phyloP scores from a whole-genome alignment of 1,140 invertebrate genomes.

The Penaeus chinensis region DNA sequence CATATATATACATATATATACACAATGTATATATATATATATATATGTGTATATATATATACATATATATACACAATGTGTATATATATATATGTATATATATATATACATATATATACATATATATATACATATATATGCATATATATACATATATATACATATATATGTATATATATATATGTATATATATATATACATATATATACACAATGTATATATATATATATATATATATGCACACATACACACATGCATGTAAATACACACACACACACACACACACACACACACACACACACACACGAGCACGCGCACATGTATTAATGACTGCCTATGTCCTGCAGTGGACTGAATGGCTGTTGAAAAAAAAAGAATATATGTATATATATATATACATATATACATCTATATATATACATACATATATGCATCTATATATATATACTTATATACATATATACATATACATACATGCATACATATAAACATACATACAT shows the following conservation, averaged over 20 bases:
- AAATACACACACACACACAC: too few relatives aligned
- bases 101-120: constrained; percentile 12
- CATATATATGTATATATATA: neutral
- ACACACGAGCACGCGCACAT: too few relatives aligned
- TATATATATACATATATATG: constrained; percentile 12
- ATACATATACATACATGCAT: constrained; percentile 12
- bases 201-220: constrained; percentile 12
- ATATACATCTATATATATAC: neutral
- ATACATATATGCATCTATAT: neutral
- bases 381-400: neutral
- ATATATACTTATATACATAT: constrained; percentile 8
- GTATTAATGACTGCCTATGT: too few relatives aligned
- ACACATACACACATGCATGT: constrained; percentile 12
- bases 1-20: constrained; percentile 12
- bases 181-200: neutral
- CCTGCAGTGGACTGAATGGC: too few relatives aligned
- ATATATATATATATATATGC: constrained; percentile 12
- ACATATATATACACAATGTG: too few relatives aligned
- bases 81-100: too few relatives aligned
- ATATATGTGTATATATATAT: neutral
- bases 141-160: constrained; percentile 12
- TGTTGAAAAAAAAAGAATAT: neutral
- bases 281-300: too few relatives aligned
- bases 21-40: neutral
- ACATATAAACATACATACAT: constrained; percentile 7